Conservation (phyloP, 1,140 invertebrate genomes). For the Achatina immaculata region DNA sequence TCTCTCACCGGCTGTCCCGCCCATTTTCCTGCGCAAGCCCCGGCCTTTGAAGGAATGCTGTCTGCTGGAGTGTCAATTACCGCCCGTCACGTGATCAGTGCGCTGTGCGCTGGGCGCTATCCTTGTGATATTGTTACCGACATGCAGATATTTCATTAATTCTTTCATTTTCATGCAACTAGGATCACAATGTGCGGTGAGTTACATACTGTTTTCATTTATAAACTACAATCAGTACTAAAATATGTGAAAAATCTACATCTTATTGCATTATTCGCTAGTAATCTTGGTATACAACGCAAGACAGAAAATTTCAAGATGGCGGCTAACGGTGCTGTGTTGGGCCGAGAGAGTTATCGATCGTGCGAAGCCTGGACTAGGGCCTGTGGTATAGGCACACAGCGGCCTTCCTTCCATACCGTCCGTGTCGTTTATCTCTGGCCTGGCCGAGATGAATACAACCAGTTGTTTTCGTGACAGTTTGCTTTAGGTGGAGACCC, state of each 20-base stretch:
- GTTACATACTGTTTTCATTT: slow-evolving; percentile 15
- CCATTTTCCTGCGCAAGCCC: slow-evolving; percentile 28
- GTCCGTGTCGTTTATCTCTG: slow-evolving; percentile 14
- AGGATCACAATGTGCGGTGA: slow-evolving; percentile 34
- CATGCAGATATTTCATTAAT: slow-evolving; percentile 34
- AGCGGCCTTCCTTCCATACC: not conserved
- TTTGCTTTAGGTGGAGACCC: not conserved
- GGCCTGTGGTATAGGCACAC: slow-evolving; percentile 29
- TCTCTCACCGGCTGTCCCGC: slow-evolving; percentile 17
- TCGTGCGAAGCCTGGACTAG: slow-evolving; percentile 28
- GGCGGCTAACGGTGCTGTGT: slow-evolving; percentile 39
- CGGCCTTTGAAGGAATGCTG: slow-evolving; percentile 40
- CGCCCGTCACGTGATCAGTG: slow-evolving; percentile 32
- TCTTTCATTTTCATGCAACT: not conserved
- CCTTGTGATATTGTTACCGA: slow-evolving; percentile 1
- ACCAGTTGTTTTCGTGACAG: not conserved
- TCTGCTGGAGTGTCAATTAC: slow-evolving; percentile 40
- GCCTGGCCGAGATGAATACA: slow-evolving; percentile 20
- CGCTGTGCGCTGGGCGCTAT: slow-evolving; percentile 16
- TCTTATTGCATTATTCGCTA: not conserved
- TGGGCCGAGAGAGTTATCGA: slow-evolving; percentile 36
- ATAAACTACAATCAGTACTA: not conserved
- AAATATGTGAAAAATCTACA: not conserved
- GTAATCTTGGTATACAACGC: not conserved
- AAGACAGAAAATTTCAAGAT: slow-evolving; percentile 31